A percentile compares a stretch with the other conserved stretches of the same genome.
phyloP scores from a whole-genome alignment of 2,113 vertebrate genomes.

The Ginglymostoma cirratum region DNA sequence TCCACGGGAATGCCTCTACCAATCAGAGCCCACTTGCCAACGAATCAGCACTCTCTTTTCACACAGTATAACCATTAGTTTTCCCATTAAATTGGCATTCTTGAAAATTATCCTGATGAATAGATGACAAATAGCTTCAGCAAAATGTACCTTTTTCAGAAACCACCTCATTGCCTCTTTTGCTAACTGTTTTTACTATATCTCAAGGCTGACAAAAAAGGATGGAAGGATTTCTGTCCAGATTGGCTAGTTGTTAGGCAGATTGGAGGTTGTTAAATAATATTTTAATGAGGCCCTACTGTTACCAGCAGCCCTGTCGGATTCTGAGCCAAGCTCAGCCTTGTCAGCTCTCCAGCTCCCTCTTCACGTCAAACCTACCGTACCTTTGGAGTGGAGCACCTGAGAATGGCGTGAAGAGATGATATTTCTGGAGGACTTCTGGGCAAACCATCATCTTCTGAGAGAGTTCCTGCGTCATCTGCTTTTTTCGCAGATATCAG shows the following conservation, averaged over 20 bases:
- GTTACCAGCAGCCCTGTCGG: not conserved
- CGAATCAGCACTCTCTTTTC: too few species aligned
- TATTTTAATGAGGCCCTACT: not conserved
- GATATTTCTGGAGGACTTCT: slow-evolving; percentile 65
- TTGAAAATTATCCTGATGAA: too few species aligned
- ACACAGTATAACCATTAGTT: too few species aligned
- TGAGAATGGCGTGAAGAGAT: slow-evolving; percentile 47
- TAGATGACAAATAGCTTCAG: too few species aligned
- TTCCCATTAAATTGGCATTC: too few species aligned
- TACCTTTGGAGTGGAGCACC: slow-evolving; percentile 49
- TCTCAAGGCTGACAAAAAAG: not conserved
- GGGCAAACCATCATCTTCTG: slow-evolving; percentile 65
- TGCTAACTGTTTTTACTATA: not conserved
- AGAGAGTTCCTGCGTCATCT: slow-evolving; percentile 60
- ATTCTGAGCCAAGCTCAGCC: not conserved
- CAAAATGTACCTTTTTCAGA: too few species aligned
- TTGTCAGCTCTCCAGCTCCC: not conserved
- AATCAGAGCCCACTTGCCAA: too few species aligned
- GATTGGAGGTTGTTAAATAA: not conserved
- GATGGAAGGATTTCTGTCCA: not conserved
- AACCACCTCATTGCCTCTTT: not conserved
- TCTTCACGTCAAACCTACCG: not conserved
- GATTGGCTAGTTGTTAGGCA: not conserved
- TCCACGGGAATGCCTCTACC: too few species aligned
- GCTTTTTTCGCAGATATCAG: slow-evolving; percentile 55